Evolutionary conservation across 37 sponge, comb jelly and placozoan species (phyloP).

Genomic region (Hormiphora californensis): DNA sequence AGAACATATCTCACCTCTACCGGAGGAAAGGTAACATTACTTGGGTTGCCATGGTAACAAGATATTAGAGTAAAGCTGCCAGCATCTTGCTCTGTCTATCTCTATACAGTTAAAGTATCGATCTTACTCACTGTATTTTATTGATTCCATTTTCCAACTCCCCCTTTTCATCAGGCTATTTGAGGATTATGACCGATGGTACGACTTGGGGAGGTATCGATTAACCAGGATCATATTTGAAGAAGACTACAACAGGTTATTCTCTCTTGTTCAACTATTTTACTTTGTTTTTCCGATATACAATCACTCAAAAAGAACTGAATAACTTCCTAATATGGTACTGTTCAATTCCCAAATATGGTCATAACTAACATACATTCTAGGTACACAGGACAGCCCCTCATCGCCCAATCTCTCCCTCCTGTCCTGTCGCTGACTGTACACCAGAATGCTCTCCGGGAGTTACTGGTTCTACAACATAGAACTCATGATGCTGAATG

Average conservation of each 20-base stretch:
- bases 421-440: constrained; percentile 1
- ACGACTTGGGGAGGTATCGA: constrained; percentile 1
- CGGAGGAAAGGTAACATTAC: no score
- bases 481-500: constrained; percentile 4
- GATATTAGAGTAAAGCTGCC: no score
- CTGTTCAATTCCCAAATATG: background rate
- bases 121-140: no score
- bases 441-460: background rate
- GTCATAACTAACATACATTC: background rate
- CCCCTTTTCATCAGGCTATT: background rate
- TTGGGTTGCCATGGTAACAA: no score
- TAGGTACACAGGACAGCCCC: constrained; percentile 10
- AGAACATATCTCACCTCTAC: constrained; percentile 25
- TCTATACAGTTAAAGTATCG: no score
- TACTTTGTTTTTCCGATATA: background rate
- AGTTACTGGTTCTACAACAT: background rate
- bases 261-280: background rate
- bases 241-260: constrained; percentile 43
- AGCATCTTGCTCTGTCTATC: no score
- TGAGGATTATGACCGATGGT: constrained; percentile 51
- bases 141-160: no score
- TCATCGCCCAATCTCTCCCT: background rate
- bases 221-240: constrained; percentile 12
- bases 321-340: background rate
- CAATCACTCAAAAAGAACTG: background rate